Base-by-base conservation (phyloP, 2,797 vertebrate genomes). In the Eulemur coronatus region DNA sequence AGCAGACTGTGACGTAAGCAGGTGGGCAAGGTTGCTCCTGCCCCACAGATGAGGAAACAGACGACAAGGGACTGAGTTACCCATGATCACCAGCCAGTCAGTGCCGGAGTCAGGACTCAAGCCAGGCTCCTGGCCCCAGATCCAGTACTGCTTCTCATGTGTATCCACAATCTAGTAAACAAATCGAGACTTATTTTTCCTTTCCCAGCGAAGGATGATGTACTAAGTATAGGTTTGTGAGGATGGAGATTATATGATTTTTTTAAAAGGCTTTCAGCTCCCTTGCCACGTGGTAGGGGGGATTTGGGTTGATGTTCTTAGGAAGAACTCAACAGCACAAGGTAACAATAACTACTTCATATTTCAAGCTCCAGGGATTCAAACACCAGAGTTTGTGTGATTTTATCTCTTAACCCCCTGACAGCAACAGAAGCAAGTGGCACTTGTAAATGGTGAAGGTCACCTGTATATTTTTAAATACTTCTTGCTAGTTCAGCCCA, bases 251-350 rank as follows among this genome's bases (percentile, higher is more conserved):
- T 4, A 20, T 50, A 5, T 26, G 65, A 20, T 11, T 91, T 86
- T 88, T 73, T 41, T 6, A n/a, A 28, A 75, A 82, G 57, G 67
- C 15, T 26, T 75, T 55, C n/a, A 26, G 41, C 38, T 48, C 41
- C 46, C 22, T 72, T 33, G 43, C 48, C 43, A 46, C 26, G 33
- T 15, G 33, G 22, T 57, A 10, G 20, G 10, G 7, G 65, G 55
- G 50, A 5, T 59, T 69, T 59, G 67, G 38, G 43, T 41, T 63
- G 35, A 38, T 95, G 90, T 95, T 95, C 79, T 63, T 50, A 63
- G 20, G 9, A 33, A 33, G 52, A 81, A 35, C 59, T 72, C 46
- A 81, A 35, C 61, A 72, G 8, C 50, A 38, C 26, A 96, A 70
- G 22, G 87, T 65, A 48, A 41, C 35, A 85, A 20, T 38, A 50